Base-by-base conservation (phyloP, 2,797 vertebrate species). In the Hozukius guyotensis region DNA sequence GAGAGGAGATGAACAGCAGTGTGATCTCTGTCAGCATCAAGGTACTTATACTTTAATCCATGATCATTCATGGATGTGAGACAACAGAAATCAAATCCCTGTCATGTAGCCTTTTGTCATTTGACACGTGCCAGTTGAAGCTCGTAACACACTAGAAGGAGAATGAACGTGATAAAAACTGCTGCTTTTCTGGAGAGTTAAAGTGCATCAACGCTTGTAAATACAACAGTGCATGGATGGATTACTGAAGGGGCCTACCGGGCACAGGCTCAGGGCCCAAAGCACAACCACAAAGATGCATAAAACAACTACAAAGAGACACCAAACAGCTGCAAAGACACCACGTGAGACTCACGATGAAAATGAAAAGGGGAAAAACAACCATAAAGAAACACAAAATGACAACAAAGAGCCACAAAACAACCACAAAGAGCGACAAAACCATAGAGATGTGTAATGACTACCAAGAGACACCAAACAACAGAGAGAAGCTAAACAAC, bases 21-120 rank as follows among this genome's bases (percentile, higher is more conserved):
- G 4, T 53, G 4, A 80, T 97, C 53, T 62, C 88, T 4, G 14
- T 97, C 70, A 66, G 42, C 81, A 94, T 97, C 82, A 89, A 95
- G 96, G 96, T 97, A 94, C 16, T 9, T 20, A 63, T 8, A 2
- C 59, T 12, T 61, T 13, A 13, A 31, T 32, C 24, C 12, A 8
- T 20, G 2, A 12, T n/a, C 25, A 42, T 38, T 52, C 56, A 3
- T 36, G 42, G 11, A n/a, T 14, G 24, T 32, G 32, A 27, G 2
- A 36, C 14, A 53, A 22, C 36, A 6, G 24, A 53, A 5, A 31
- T 52, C 42, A 18, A 8, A 67, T 29, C 27, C 24, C 38, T 46
- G 42, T 7, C 46, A n/a, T 66, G 14, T 12, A 20, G 63, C 9
- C 6, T 20, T 42, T 25, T 25, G 3, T 61, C 29, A n/a, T n/a